Conservation (phyloP, 2,888 invertebrate species). For the Hemistola chrysoprasaria region DNA sequence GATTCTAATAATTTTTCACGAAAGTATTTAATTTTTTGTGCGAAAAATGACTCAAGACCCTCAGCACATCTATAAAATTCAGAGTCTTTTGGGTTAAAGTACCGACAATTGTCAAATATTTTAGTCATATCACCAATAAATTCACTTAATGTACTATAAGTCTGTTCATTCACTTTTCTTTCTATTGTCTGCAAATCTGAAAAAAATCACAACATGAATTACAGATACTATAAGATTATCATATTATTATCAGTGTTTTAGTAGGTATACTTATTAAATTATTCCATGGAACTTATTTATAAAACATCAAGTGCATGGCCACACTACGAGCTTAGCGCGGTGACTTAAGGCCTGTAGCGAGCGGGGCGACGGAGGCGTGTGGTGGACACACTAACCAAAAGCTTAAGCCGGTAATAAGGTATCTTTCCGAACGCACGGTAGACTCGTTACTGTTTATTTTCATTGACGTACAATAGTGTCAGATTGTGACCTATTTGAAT, state of each 20-base stretch:
- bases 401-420: too few relatives aligned
- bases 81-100: conserved; percentile 97
- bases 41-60: conserved; percentile 96
- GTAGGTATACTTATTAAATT: too few relatives aligned
- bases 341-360: too few relatives aligned
- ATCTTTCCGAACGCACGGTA: too few relatives aligned
- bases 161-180: conserved; percentile 90
- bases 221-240: conserved; percentile 2
- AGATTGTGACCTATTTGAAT: too few relatives aligned
- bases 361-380: too few relatives aligned
- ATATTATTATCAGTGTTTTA: not conserved
- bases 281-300: too few relatives aligned
- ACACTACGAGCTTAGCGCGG: too few relatives aligned
- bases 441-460: too few relatives aligned
- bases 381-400: too few relatives aligned
- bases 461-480: too few relatives aligned
- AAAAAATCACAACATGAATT: conserved; percentile 40
- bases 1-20: conserved; percentile 91
- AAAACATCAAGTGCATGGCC: too few relatives aligned
- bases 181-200: conserved; percentile 97
- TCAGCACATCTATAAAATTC: conserved; percentile 98
- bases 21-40: conserved; percentile 94
- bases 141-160: conserved; percentile 94
- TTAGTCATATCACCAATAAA: conserved; percentile 99
- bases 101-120: conserved; percentile 99